Evolutionary conservation across 2,113 vertebrate genomes (phyloP).

Genomic region (Hyperoodon ampullatus): DNA sequence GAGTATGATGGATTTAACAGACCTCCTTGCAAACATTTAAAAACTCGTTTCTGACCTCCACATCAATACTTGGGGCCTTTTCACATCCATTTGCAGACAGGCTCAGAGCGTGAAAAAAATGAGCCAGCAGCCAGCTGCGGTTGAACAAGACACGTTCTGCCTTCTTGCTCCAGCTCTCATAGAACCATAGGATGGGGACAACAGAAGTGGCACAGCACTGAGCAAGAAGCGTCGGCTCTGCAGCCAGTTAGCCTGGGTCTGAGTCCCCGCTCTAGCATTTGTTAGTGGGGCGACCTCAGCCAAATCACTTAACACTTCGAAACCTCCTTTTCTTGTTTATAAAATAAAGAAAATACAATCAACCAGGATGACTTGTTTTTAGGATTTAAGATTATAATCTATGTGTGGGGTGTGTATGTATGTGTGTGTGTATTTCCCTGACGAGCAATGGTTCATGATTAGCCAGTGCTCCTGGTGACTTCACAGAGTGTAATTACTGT

Average conservation of each 20-base stretch:
- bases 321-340: not conserved
- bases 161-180: not conserved
- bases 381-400: not conserved
- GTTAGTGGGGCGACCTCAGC: not conserved
- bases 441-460: not conserved
- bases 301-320: not conserved
- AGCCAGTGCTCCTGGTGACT: not conserved
- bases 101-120: not conserved
- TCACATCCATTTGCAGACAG: not conserved
- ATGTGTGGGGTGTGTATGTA: too few relatives aligned
- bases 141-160: not conserved
- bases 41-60: not conserved
- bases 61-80: not conserved
- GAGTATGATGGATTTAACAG: too few relatives aligned
- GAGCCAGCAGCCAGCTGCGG: not conserved
- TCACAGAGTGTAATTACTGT: not conserved
- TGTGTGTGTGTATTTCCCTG: not conserved
- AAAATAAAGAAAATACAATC: not conserved
- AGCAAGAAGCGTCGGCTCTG: not conserved
- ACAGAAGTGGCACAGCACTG: accelerated
- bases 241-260: not conserved
- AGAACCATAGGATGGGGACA: not conserved
- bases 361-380: not conserved
- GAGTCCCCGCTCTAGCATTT: not conserved
- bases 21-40: not conserved